phyloP scores from a whole-genome alignment of 2,113 vertebrate species.

The Chloroceryle aenea region DNA sequence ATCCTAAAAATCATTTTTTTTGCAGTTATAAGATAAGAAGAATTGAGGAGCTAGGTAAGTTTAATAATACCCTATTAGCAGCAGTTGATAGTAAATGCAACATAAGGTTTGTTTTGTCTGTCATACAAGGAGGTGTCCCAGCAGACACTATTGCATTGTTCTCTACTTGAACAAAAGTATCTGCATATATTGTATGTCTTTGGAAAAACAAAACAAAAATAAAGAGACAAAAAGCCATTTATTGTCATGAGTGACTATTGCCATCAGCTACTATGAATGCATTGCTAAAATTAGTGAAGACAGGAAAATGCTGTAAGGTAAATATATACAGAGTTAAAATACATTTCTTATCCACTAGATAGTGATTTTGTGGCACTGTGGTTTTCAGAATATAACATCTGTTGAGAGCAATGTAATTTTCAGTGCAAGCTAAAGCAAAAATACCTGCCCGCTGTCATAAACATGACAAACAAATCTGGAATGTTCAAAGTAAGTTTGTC shows the following conservation, averaged over 20 bases:
- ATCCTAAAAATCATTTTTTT: conserved; percentile 57
- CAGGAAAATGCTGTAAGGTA: conserved; percentile 83
- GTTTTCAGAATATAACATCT: conserved; percentile 76
- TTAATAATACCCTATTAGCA: conserved; percentile 83
- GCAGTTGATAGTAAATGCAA: conserved; percentile 86
- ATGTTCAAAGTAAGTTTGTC: conserved; percentile 83
- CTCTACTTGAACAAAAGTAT: conserved; percentile 74
- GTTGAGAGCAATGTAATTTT: conserved; percentile 77
- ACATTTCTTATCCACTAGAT: conserved; percentile 82
- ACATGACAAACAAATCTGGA: conserved; percentile 78
- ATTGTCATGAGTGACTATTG: conserved; percentile 75
- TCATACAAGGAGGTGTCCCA: conserved; percentile 77
- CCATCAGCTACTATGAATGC: conserved; percentile 84
- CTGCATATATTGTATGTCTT: conserved; percentile 75
- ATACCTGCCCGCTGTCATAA: conserved; percentile 75
- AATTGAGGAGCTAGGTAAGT: conserved; percentile 78
- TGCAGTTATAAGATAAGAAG: conserved; percentile 77
- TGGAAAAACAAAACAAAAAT: conserved; percentile 76
- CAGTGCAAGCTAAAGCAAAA: conserved; percentile 90
- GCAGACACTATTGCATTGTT: conserved; percentile 71
- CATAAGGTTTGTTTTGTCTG: conserved; percentile 85
- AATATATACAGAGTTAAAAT: conserved; percentile 90
- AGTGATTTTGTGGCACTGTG: conserved; percentile 83
- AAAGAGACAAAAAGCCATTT: conserved; percentile 73
- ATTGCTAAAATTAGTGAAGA: conserved; percentile 83